Base-by-base conservation (phyloP, 2,797 vertebrate genomes). In the Geotrypetes seraphini region DNA sequence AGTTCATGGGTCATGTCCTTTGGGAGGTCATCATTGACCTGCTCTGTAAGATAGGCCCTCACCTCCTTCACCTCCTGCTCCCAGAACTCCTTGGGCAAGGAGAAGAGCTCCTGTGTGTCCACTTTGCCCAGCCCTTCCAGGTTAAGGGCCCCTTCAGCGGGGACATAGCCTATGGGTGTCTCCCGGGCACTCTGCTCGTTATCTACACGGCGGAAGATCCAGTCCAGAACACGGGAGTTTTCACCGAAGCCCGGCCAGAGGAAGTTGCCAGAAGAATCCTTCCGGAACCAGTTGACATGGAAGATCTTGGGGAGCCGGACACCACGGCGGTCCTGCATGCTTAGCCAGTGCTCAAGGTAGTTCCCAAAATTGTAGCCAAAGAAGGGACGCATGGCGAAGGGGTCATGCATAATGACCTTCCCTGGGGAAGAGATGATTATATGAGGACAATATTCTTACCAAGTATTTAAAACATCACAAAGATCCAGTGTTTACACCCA, bases 261-360 rank as follows among this genome's bases (percentile, higher is more conserved):
- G 80, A 92, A 94, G 38, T 61, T 26, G 1, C 89, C 87, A 0
- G 53, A 57, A 3, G 61, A 26, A 24, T 91, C 79, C 19, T 86
- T 86, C 6, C 89, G 71, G 74, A 96, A 96, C 92, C 92, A 96
- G 75, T 96, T 96, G 60, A 96, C 91, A 2, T 96, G 92, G 75
- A 94, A 96, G 66, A 96, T 88, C 51, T 82, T 87, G 13, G 92
- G 92, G 15, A 94, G 73, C 1, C 61, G 78, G 21, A 62, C 80
- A 1, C 62, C 79, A n/a, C 64, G 71, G 5, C 69, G 70, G 6
- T 13, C 74, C 50, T 90, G 83, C 83, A 96, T 85, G 69, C 86
- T 85, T 65, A 96, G 57, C 92, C 92, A 95, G 60, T 96, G 92
- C 32, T 75, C 57, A 27, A 96, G 79, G 73, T 96, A 96, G 65